Evolutionary conservation across 30 jellyfish, hydroid and myxozoan species (phyloP), one percentile per base, ranked within the genome.

Genomic region (Cassiopea xamachana): DNA sequence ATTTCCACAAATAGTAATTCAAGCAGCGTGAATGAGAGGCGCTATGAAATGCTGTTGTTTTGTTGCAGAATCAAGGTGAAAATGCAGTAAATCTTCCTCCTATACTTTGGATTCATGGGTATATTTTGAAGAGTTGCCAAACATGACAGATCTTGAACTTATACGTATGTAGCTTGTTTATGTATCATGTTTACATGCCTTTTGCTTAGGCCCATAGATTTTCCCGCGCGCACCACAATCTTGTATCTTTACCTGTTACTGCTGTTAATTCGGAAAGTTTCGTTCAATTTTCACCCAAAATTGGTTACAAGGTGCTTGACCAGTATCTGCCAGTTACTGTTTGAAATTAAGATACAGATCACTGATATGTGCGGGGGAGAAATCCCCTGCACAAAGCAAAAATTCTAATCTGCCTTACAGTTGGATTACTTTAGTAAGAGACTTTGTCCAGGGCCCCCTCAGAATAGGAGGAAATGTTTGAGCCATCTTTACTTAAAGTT

Each of bases 131-230:
- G 80, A 19, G 39, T n/a, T 7, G 80, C 39, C 39, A 8, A 43
- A 60, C n/a, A 84, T 84, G 92, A 84, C 86, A 51, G 92, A 84
- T 39, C 92, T 84, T 48, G 92, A 84, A 60, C 86, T 84, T 1
- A 84, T 84, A 71, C 92, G 92, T 84, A 84, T 71, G 92, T 84
- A 16, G 48, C 43, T 17, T 2, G 27, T 17, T 64, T 55, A 27
- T 55, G 10, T 69, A 7, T 17, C 48, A 69, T 69, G 8, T 14
- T 69, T 69, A 7, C 15, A 5, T 17, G 78, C 15, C 48, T 7
- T 7, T 7, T 7, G 46, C 48, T 69, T 18, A 18, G 46, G 48
- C 48, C 78, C 48, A 17, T 69, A 73, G 4, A 12, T 13, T 15
- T 73, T 73, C 82, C 82, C 59, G 61, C 59, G 61, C 82, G 61